Percentiles rank a stretch among this genome's conserved stretches.
phyloP scores from a whole-genome alignment of 2,113 vertebrate genomes.

The Tragulus kanchil region DNA sequence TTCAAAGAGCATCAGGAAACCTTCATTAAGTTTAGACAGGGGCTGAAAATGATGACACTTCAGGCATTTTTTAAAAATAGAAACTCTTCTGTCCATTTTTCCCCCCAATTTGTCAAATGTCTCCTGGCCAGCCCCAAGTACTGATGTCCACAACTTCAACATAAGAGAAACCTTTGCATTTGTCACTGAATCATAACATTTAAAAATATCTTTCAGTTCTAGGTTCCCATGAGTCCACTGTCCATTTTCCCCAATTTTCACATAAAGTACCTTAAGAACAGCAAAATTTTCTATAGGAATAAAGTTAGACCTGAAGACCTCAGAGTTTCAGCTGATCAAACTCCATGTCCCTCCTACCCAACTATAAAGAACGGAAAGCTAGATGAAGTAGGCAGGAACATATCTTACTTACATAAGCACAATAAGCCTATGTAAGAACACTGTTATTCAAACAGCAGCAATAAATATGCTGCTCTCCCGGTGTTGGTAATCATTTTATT shows the following conservation, averaged over 20 bases:
- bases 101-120: too few relatives aligned
- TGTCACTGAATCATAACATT: background rate
- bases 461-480: background rate
- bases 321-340: background rate
- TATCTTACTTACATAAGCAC: background rate
- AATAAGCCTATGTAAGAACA: background rate
- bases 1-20: conserved; percentile 9
- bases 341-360: background rate
- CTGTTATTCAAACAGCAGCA: background rate
- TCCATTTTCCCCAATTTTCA: background rate
- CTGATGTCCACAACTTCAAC: background rate
- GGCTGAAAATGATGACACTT: conserved; percentile 36
- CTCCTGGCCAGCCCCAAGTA: background rate
- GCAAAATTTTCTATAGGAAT: background rate
- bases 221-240: background rate
- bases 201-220: conserved; percentile 42
- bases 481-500: background rate
- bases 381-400: background rate
- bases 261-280: background rate
- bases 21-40: conserved; percentile 8
- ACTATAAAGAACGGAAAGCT: background rate
- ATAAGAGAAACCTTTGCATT: background rate
- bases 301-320: conserved; percentile 1
- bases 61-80: background rate
- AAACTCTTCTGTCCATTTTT: too few relatives aligned